Evolutionary conservation across 2,797 vertebrate species (phyloP).

Genomic region (Hyperoplus immaculatus): DNA sequence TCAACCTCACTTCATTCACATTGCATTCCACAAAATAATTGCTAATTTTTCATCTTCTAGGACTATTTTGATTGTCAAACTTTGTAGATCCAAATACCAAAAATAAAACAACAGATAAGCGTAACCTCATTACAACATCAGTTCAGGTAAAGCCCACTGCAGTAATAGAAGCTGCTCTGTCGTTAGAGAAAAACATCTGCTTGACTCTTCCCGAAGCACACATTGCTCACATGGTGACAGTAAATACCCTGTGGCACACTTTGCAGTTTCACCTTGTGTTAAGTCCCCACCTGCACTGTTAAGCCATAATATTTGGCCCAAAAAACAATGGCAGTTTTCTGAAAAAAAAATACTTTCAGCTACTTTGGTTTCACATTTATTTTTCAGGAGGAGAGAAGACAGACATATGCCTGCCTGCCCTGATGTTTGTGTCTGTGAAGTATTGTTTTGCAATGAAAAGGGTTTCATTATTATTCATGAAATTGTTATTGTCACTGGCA

Average conservation of each 20-base stretch:
- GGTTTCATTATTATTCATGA: slow-evolving; percentile 24
- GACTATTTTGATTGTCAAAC: neutral
- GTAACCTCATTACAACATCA: neutral
- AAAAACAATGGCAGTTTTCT: neutral
- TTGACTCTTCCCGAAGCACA: neutral
- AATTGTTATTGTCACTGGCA: slow-evolving; percentile 11
- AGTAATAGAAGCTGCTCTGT: neutral
- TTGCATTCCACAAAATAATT: neutral
- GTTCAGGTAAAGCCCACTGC: neutral
- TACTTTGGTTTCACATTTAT: neutral
- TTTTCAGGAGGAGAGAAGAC: neutral
- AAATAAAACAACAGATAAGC: slow-evolving; percentile 3
- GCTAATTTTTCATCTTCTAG: no score
- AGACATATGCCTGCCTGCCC: neutral
- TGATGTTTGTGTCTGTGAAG: slow-evolving; percentile 17
- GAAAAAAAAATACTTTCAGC: neutral
- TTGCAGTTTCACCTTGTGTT: slow-evolving; percentile 16
- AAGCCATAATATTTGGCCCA: neutral
- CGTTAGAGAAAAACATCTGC: neutral
- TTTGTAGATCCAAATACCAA: neutral
- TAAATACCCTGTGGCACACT: slow-evolving; percentile 1
- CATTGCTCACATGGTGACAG: neutral
- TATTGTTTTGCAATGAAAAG: slow-evolving; percentile 32
- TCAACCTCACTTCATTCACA: neutral
- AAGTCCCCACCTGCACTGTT: neutral